Percentiles rank a stretch among this genome's conserved stretches.
Conservation (phyloP, 2,888 invertebrate species). For the Apeira syringaria region DNA sequence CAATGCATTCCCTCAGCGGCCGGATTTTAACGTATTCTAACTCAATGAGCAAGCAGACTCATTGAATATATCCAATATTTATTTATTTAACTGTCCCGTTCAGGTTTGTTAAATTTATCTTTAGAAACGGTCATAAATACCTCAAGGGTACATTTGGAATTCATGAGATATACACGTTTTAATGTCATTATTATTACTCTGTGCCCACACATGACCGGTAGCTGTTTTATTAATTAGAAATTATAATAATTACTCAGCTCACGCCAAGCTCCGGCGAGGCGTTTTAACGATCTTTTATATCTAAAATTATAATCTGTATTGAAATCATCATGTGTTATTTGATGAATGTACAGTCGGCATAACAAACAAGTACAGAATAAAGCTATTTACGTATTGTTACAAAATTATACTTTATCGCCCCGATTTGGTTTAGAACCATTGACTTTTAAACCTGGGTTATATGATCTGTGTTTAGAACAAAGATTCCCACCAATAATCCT, state of each 20-base stretch:
- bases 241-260: conserved; percentile 12
- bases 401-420: too few species aligned
- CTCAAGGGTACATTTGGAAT: conserved; percentile 18
- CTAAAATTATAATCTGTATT: conserved; percentile 59
- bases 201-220: conserved; percentile 13
- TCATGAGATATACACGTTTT: conserved; percentile 10
- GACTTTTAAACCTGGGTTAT: too few species aligned
- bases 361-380: not conserved
- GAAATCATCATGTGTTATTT: conserved; percentile 61
- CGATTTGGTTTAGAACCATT: too few species aligned
- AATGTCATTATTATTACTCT: not conserved
- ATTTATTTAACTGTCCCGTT: conserved; percentile 20
- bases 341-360: conserved; percentile 34
- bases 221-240: conserved; percentile 15
- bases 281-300: conserved; percentile 47
- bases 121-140: conserved; percentile 19
- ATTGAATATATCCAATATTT: conserved; percentile 25
- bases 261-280: conserved; percentile 32
- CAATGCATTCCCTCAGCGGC: too few species aligned
- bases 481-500: too few species aligned
- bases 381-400: too few species aligned
- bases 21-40: conserved; percentile 1
- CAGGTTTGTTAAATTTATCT: conserved; percentile 17
- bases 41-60: conserved; percentile 25
- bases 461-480: too few species aligned